Evolutionary conservation across 2,113 vertebrate species (phyloP).

Genomic region (Rhabdomys dilectus): DNA sequence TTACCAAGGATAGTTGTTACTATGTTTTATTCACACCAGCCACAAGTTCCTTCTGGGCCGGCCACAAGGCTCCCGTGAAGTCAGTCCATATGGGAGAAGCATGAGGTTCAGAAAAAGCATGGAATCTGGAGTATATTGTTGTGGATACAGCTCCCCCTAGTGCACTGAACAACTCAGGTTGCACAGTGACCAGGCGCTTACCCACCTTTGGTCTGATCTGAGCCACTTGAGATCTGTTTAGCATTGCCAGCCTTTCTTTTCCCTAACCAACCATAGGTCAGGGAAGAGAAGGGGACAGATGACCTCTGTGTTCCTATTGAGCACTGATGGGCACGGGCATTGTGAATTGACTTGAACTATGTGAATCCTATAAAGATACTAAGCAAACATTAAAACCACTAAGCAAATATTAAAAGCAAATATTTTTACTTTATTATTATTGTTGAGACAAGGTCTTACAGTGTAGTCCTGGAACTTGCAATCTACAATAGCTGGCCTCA

Average conservation of each 20-base stretch:
- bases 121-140: slow-evolving; percentile 56
- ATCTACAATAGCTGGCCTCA: background rate
- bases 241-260: background rate
- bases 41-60: background rate
- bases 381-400: background rate
- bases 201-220: background rate
- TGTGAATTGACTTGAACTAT: background rate
- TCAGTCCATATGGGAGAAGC: background rate
- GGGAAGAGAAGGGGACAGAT: background rate
- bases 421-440: background rate
- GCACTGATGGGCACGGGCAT: background rate
- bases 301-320: background rate
- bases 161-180: slow-evolving; percentile 55
- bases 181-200: background rate
- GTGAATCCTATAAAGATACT: background rate
- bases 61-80: background rate
- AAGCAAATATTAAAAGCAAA: background rate
- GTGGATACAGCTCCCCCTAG: slow-evolving; percentile 85
- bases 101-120: background rate
- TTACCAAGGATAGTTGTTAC: background rate
- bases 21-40: background rate
- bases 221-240: background rate
- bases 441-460: background rate
- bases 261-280: background rate
- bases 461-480: background rate